A percentile compares a stretch with the other conserved stretches of the same genome.
Conservation (phyloP, 2,797 vertebrate genomes). For the Tauraco hartlaubi region DNA sequence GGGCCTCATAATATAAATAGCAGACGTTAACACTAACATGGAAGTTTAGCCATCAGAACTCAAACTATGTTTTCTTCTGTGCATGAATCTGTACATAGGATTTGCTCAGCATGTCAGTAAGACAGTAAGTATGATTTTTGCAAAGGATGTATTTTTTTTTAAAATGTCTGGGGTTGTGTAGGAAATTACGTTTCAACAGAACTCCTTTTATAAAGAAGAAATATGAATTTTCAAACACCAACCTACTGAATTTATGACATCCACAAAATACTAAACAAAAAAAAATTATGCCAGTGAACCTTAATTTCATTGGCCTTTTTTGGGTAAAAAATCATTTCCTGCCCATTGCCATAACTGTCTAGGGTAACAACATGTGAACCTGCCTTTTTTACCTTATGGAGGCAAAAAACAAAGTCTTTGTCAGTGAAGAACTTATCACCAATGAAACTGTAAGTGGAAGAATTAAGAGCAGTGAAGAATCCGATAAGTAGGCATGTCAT, state of each 20-base stretch:
- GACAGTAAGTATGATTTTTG: neutral
- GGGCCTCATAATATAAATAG: neutral
- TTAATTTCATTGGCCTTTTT: neutral
- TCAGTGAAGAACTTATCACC: neutral
- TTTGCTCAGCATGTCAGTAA: neutral
- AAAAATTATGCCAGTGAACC: neutral
- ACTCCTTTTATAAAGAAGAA: neutral
- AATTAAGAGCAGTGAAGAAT: neutral
- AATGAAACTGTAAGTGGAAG: neutral
- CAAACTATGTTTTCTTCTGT: neutral
- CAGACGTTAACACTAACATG: neutral
- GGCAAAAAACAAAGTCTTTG: neutral
- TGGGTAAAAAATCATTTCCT: neutral
- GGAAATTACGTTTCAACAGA: neutral
- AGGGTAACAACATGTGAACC: fast-evolving
- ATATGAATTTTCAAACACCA: neutral
- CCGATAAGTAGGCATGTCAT: neutral
- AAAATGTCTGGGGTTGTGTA: neutral
- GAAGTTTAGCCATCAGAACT: neutral
- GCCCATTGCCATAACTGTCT: neutral
- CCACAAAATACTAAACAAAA: neutral
- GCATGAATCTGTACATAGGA: neutral
- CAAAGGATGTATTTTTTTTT: neutral
- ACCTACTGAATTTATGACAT: neutral
- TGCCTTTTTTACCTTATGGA: neutral